Percentiles rank a stretch among this genome's conserved stretches.
These are phyloP conservation scores for Belgica antarctica DNA, from an alignment of 2,888 invertebrate genomes.

Conservation along the genomic window DNA sequence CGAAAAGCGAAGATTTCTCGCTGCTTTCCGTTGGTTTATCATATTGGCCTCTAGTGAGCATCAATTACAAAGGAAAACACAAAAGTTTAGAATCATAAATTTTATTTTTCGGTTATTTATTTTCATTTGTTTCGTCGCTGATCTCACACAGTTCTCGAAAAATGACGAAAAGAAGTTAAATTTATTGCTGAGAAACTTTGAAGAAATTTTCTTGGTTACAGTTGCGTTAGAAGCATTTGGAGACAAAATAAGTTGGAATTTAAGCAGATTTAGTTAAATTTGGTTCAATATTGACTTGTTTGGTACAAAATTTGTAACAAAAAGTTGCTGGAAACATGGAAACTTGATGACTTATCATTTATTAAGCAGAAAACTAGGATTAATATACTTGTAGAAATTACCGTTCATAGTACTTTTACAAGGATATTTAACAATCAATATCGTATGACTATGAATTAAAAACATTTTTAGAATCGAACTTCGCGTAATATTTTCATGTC, in stretches of 20 bases:
- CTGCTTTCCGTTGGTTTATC: conserved; percentile 41
- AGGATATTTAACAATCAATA: too few relatives aligned
- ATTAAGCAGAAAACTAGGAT: too few relatives aligned
- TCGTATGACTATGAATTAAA: too few relatives aligned
- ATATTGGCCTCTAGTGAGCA: conserved; percentile 39
- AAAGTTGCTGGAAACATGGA: too few relatives aligned
- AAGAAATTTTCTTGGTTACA: conserved; percentile 30
- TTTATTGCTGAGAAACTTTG: conserved; percentile 41
- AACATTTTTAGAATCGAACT: neutral
- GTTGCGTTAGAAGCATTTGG: neutral
- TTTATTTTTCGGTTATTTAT: too few relatives aligned
- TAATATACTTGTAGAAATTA: too few relatives aligned
- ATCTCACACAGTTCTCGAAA: too few relatives aligned
- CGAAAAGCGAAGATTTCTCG: conserved; percentile 25
- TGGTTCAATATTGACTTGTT: too few relatives aligned
- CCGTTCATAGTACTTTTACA: too few relatives aligned
- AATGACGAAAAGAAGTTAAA: neutral
- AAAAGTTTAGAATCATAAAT: conserved; percentile 38
- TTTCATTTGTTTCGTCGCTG: conserved; percentile 33
- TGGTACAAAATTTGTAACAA: too few relatives aligned
- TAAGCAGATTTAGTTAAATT: neutral
- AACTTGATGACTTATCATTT: neutral
- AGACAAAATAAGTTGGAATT: neutral
- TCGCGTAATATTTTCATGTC: neutral
- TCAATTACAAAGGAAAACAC: conserved; percentile 25